Evolutionary conservation across 2,797 vertebrate genomes (phyloP).

Genomic region (Rhincodon typus): DNA sequence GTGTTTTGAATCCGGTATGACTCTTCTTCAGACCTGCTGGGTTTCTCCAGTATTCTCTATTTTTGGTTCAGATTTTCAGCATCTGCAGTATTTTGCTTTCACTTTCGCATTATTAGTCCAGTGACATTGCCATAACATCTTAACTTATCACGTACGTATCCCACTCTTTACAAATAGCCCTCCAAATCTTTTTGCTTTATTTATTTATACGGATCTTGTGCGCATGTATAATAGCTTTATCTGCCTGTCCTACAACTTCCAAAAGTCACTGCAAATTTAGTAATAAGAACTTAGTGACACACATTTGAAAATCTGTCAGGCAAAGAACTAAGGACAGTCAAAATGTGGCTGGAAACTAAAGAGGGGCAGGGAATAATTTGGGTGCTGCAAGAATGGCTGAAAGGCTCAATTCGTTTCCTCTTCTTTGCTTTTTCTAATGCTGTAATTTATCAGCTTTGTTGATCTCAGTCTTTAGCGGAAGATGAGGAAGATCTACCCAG

Average conservation of each 20-base stretch:
- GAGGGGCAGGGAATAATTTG: background rate
- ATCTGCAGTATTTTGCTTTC: too few species aligned
- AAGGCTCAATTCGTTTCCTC: background rate
- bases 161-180: background rate
- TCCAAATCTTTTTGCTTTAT: too few species aligned
- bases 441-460: background rate
- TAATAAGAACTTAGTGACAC: background rate
- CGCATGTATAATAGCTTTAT: background rate
- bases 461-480: constrained; percentile 60
- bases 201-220: background rate
- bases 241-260: background rate
- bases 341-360: background rate
- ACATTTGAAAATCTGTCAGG: background rate
- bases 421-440: background rate
- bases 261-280: background rate
- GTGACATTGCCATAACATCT: too few species aligned
- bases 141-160: too few species aligned
- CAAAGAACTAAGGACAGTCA: background rate
- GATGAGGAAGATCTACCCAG: constrained; percentile 57
- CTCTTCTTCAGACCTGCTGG: too few species aligned
- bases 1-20: too few species aligned
- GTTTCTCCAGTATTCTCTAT: too few species aligned
- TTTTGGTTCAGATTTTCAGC: too few species aligned
- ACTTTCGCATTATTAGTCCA: background rate
- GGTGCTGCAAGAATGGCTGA: background rate